Evolutionary conservation across 1,140 invertebrate species (phyloP).

Genomic region (Zaprionus lachaisei): DNA sequence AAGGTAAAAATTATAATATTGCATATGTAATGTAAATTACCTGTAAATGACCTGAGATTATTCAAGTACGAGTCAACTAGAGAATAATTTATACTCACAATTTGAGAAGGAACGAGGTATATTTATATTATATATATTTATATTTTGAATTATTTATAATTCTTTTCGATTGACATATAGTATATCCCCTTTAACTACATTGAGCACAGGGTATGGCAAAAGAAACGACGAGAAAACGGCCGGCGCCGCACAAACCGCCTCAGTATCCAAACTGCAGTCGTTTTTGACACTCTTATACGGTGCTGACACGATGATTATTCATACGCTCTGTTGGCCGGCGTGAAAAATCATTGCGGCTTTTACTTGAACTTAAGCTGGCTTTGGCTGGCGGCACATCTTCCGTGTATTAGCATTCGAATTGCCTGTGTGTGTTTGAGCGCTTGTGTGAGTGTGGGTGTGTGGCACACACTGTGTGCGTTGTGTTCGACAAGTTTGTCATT

Average conservation of each 20-base stretch:
- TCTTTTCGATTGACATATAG: not conserved
- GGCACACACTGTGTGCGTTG: conserved; percentile 1
- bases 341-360: conserved; percentile 36
- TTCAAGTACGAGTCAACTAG: too few relatives aligned
- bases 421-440: conserved; percentile 11
- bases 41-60: too few relatives aligned
- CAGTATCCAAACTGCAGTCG: conserved; percentile 20
- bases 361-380: conserved; percentile 19
- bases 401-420: conserved; percentile 52
- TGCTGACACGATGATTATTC: conserved; percentile 47
- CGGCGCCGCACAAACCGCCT: conserved; percentile 27
- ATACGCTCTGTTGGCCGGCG: conserved; percentile 66
- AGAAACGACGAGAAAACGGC: conserved; percentile 21
- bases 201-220: conserved; percentile 16
- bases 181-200: not conserved
- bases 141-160: not conserved
- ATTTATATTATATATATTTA: too few relatives aligned
- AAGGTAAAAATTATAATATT: not conserved
- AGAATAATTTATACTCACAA: too few relatives aligned
- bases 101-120: not conserved
- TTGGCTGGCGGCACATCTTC: conserved; percentile 52
- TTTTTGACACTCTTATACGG: conserved; percentile 42
- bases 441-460: conserved; percentile 8
- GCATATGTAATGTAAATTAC: not conserved
- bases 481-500: conserved; percentile 24